These are phyloP conservation scores for Cavia porcellus DNA, from an alignment of 2,113 vertebrate species.

Conservation along the genomic window DNA sequence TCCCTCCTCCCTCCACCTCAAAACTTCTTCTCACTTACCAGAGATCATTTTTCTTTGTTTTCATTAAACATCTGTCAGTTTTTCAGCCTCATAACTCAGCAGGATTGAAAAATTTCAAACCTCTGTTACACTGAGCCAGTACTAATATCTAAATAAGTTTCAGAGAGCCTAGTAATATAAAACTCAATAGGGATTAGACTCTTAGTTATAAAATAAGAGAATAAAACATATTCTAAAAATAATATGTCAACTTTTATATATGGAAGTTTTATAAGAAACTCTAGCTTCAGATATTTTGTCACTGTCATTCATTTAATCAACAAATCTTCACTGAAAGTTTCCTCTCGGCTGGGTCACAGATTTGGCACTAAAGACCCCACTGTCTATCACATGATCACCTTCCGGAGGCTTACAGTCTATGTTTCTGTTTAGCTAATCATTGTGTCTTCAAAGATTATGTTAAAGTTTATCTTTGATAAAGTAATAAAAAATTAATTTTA, in stretches of 20 bases:
- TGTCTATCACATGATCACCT: not conserved
- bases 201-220: conserved; percentile 18
- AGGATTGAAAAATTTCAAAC: conserved; percentile 55
- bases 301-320: conserved; percentile 52
- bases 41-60: conserved; percentile 2
- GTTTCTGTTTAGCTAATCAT: not conserved
- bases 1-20: not conserved
- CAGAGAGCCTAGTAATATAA: not conserved
- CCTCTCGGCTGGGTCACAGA: not conserved
- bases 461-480: conserved; percentile 31
- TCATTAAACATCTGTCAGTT: conserved; percentile 66
- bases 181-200: conserved; percentile 48
- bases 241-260: not conserved
- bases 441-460: not conserved
- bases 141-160: not conserved
- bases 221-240: conserved; percentile 56
- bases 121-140: not conserved
- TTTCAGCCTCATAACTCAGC: conserved; percentile 40
- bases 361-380: not conserved
- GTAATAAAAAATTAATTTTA: not conserved
- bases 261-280: conserved; percentile 22
- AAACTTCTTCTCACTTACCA: not conserved
- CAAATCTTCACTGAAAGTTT: not conserved
- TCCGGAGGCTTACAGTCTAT: conserved; percentile 2
- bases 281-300: conserved; percentile 31